Percentiles rank a stretch among this genome's conserved stretches.
Conservation (phyloP, 2,888 invertebrate species). For the Desoria tigrina region DNA sequence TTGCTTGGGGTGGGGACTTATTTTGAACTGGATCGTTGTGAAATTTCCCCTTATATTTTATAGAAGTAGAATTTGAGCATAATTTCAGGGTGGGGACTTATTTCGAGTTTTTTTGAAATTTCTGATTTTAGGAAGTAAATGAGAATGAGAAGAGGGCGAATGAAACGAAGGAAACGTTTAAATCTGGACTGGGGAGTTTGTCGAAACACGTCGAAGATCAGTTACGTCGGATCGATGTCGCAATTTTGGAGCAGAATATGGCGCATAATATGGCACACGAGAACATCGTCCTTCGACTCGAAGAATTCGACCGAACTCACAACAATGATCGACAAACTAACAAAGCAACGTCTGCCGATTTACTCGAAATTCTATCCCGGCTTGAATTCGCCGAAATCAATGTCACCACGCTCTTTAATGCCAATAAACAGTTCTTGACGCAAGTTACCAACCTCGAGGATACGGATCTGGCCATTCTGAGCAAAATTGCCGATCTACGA, state of each 20-base stretch:
- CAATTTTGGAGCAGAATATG: conserved; percentile 43
- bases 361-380: conserved; percentile 15
- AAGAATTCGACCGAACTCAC: conserved; percentile 17
- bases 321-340: neutral
- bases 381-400: conserved; percentile 25
- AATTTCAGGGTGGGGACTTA: too few relatives aligned
- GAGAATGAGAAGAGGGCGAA: neutral
- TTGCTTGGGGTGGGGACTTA: too few relatives aligned
- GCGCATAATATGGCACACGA: conserved; percentile 46
- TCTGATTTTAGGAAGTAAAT: neutral
- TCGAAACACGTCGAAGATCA: conserved; percentile 32
- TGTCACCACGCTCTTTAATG: conserved; percentile 34
- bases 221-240: conserved; percentile 38
- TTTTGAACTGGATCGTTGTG: neutral
- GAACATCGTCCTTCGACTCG: conserved; percentile 39
- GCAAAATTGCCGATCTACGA: conserved; percentile 36
- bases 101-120: too few relatives aligned
- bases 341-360: too few relatives aligned
- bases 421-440: conserved; percentile 30
- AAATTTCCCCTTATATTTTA: neutral
- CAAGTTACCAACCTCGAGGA: conserved; percentile 34
- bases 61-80: neutral
- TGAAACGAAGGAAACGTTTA: conserved; percentile 28
- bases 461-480: conserved; percentile 35
- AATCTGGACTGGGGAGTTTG: conserved; percentile 28